Evolutionary conservation across 35 echinoderm and acorn worm genomes (phyloP), one percentile per base, ranked within the genome.

Genomic region (Stichopus chloronotus): DNA sequence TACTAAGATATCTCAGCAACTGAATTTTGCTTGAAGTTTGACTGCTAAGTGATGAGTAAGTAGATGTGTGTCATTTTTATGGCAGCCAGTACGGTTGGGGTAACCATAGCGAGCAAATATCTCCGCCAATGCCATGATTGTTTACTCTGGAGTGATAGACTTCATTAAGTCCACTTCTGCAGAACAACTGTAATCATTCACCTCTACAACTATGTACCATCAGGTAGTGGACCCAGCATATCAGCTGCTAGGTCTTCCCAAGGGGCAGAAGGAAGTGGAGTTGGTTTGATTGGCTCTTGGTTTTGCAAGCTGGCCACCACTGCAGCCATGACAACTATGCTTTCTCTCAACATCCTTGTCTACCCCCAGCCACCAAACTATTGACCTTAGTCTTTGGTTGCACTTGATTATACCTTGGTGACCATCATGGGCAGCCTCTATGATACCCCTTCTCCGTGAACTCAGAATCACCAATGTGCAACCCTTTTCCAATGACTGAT

Each of bases 191-290:
- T 1, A 76, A 17, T 76, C 0, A 8, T 12, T 0, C 19, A 76
- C 72, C 19, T 5, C 72, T 76, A 17, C 72, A 21, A 76, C 4
- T 76, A 21, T 76, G 72, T 76, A 24, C 72, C 72, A 11, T 76
- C 78, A 43, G 30, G 30, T 52, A 81, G 14, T 81, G 20, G 20
- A 52, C 87, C 87, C n/a, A 96, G 55, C 43, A 87, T 59, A 86
- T 96, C 95, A 53, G 72, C 92, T 8, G 92, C 92, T 20, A 91
- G 55, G 60, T 96, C 92, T 84, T 93, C 23, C 95, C 95, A 91
- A 90, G 95, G 86, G 58, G 52, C 87, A 20, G 92, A 90, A 23
- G 78, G 95, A 63, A 96, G 76, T 25, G 56, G 92, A n/a, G 87
- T 91, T 76, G 92, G 63, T 60, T 88, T 81, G 13, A 93, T 53